phyloP scores from a whole-genome alignment of 2,797 vertebrate species.

The Stomatorhinus walkeri region DNA sequence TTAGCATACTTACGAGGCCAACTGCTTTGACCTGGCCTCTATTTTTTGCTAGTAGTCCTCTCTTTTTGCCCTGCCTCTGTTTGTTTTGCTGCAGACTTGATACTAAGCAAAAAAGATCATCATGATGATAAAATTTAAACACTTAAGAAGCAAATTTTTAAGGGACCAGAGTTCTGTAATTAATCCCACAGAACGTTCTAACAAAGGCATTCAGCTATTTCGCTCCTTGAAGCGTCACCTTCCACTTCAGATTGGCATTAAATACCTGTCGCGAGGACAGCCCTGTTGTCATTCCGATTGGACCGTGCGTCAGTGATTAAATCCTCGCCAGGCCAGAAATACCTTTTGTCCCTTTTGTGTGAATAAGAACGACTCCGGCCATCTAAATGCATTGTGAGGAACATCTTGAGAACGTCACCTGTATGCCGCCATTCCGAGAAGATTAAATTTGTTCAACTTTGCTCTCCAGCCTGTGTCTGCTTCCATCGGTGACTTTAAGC shows the following conservation, averaged over 20 bases:
- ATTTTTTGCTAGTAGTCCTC: not conserved
- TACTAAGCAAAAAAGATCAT: slow-evolving; percentile 54
- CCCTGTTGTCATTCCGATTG: not conserved
- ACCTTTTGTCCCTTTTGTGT: not conserved
- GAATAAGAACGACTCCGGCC: not conserved
- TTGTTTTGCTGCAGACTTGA: not conserved
- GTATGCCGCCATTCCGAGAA: not conserved
- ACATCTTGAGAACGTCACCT: not conserved
- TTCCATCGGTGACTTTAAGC: not conserved
- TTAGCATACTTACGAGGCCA: not conserved
- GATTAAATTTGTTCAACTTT: slow-evolving; percentile 9
- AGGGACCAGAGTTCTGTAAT: slow-evolving; percentile 70
- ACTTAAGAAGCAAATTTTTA: slow-evolving; percentile 65
- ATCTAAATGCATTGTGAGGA: not conserved
- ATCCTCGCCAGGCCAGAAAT: not conserved
- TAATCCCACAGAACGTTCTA: slow-evolving; percentile 74
- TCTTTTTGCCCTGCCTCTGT: not conserved
- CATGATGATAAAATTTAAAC: slow-evolving; percentile 74
- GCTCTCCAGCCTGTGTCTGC: not conserved
- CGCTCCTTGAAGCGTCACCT: not conserved
- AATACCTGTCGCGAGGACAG: not conserved
- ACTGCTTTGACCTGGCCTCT: not conserved
- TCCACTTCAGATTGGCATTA: not conserved
- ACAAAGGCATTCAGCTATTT: slow-evolving; percentile 50
- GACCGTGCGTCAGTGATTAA: not conserved